A percentile compares a stretch with the other conserved stretches of the same genome.
Evolutionary conservation across 2,797 vertebrate species (phyloP).

Genomic region (Oreochromis grahami): DNA sequence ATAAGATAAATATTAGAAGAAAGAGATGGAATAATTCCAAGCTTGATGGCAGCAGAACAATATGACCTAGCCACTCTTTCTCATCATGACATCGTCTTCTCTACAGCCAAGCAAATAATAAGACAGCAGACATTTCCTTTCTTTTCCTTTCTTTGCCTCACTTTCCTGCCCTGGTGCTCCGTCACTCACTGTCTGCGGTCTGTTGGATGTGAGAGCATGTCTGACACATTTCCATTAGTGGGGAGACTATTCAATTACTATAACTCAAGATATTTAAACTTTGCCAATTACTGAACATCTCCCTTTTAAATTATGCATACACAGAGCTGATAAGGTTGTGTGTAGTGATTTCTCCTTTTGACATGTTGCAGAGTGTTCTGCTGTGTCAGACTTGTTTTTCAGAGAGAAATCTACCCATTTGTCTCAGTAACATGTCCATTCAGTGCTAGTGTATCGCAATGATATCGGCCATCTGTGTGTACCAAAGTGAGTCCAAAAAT

Average conservation of each 20-base stretch:
- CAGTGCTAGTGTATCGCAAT: neutral
- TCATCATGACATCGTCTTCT: constrained; percentile 59
- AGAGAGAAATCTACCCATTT: constrained; percentile 19
- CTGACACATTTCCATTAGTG: constrained; percentile 82
- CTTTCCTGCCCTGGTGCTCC: constrained; percentile 45
- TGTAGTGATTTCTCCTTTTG: constrained; percentile 73
- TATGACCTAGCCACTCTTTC: constrained; percentile 49
- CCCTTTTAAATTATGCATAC: constrained; percentile 80
- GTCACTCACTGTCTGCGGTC: constrained; percentile 68
- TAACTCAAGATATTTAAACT: constrained; percentile 81
- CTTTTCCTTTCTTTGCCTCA: constrained; percentile 29
- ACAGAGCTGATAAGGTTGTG: constrained; percentile 70
- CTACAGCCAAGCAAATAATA: constrained; percentile 56
- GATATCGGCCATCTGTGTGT: neutral
- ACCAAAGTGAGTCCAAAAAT: neutral
- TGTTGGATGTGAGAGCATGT: constrained; percentile 74
- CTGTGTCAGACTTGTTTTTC: constrained; percentile 48
- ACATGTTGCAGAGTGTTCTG: constrained; percentile 59
- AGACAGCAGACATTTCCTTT: constrained; percentile 34
- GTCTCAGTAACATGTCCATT: constrained; percentile 3
- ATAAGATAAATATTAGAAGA: constrained; percentile 66
- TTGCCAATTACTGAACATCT: constrained; percentile 83
- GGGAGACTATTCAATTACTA: constrained; percentile 82
- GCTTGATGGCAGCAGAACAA: constrained; percentile 46
- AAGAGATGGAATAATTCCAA: constrained; percentile 53